phyloP scores from a whole-genome alignment of 2,113 vertebrate species.

The Lophius piscatorius region DNA sequence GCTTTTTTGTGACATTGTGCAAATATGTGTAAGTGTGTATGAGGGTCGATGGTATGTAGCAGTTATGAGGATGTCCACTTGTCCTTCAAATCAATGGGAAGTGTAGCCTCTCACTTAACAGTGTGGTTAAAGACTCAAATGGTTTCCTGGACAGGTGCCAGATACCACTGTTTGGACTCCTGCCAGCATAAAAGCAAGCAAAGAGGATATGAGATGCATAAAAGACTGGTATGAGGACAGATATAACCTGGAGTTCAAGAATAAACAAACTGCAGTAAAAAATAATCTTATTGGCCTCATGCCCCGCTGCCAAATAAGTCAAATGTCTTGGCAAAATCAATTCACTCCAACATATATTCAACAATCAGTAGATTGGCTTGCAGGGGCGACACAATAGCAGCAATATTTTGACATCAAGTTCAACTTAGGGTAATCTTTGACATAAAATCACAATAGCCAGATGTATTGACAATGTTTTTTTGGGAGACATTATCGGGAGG shows the following conservation, averaged over 20 bases:
- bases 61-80: slow-evolving; percentile 25
- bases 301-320: background rate
- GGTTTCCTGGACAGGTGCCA: slow-evolving; percentile 68
- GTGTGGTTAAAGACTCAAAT: slow-evolving; percentile 69
- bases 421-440: background rate
- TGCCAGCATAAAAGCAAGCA: slow-evolving; percentile 66
- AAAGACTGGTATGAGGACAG: slow-evolving; percentile 24
- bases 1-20: slow-evolving; percentile 31
- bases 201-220: slow-evolving; percentile 57
- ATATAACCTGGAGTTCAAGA: slow-evolving; percentile 33
- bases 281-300: background rate
- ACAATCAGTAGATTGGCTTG: background rate
- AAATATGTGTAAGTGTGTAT: slow-evolving; percentile 4
- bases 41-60: slow-evolving; percentile 25
- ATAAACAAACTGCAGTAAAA: slow-evolving; percentile 38
- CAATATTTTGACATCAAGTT: background rate
- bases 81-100: slow-evolving; percentile 57
- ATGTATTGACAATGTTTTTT: too few species aligned
- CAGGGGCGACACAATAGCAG: background rate
- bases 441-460: background rate
- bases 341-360: background rate
- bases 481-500: too few species aligned
- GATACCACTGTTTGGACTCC: slow-evolving; percentile 52
- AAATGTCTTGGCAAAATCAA: background rate
- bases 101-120: slow-evolving; percentile 65